These are phyloP conservation scores for Leptestheria dahalacensis DNA, from an alignment of 1,140 invertebrate genomes.

Conservation along the genomic window DNA sequence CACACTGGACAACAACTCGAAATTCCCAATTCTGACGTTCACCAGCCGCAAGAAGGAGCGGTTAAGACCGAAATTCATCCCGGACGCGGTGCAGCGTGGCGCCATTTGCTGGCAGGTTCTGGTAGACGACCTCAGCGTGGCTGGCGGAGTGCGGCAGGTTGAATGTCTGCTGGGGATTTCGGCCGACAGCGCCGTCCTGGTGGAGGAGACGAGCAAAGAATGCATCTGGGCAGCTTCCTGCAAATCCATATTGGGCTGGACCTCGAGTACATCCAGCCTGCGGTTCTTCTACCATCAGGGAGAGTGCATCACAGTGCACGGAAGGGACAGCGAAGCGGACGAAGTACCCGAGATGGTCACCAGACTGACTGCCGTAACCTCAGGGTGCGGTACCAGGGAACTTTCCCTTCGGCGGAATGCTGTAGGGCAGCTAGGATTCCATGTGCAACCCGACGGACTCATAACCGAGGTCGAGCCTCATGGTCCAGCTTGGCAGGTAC, in stretches of 20 bases:
- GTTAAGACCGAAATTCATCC: slow-evolving; percentile 44
- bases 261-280: slow-evolving; percentile 41
- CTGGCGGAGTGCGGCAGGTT: slow-evolving; percentile 45
- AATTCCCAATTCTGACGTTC: slow-evolving; percentile 57
- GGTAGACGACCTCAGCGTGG: slow-evolving; percentile 40
- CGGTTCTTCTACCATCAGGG: slow-evolving; percentile 11
- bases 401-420: slow-evolving; percentile 59
- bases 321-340: slow-evolving; percentile 45
- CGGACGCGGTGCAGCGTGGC: slow-evolving; percentile 47
- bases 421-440: slow-evolving; percentile 79
- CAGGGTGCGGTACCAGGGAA: slow-evolving; percentile 55
- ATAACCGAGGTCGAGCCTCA: slow-evolving; percentile 83
- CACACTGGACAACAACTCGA: slow-evolving; percentile 67
- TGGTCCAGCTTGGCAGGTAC: slow-evolving; percentile 62
- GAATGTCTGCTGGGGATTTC: slow-evolving; percentile 79
- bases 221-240: slow-evolving; percentile 76
- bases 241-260: slow-evolving; percentile 67
- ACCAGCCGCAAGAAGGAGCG: slow-evolving; percentile 55
- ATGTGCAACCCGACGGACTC: slow-evolving; percentile 87
- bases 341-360: slow-evolving; percentile 63
- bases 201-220: slow-evolving; percentile 66
- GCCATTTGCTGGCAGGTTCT: slow-evolving; percentile 63
- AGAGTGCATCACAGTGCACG: slow-evolving; percentile 62
- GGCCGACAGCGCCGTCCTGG: slow-evolving; percentile 66
- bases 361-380: slow-evolving; percentile 50